A percentile compares a stretch with the other conserved stretches of the same genome.
Conservation (phyloP, 2,113 vertebrate species). For the Gallinago jamesoni region DNA sequence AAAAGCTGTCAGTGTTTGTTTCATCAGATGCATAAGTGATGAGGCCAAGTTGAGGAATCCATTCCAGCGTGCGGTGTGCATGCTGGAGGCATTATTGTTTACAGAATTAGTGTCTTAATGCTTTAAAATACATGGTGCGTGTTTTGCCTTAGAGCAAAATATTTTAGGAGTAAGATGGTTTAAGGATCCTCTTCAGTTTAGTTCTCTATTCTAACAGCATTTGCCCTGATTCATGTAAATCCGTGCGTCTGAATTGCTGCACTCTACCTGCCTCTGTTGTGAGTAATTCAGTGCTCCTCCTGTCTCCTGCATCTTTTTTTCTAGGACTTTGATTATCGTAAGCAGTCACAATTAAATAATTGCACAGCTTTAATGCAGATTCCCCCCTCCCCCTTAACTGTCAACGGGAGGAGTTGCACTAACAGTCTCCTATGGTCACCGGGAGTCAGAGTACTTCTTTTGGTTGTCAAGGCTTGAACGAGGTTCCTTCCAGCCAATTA, state of each 20-base stretch:
- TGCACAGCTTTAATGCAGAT: background rate
- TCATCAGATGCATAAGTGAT: slow-evolving; percentile 97
- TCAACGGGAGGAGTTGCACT: background rate
- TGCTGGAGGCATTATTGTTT: slow-evolving; percentile 80
- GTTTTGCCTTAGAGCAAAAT: slow-evolving; percentile 70
- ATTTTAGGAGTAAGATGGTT: slow-evolving; percentile 46
- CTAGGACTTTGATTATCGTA: background rate
- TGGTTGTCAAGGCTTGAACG: slow-evolving; percentile 31
- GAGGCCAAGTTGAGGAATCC: slow-evolving; percentile 96
- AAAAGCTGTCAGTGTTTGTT: slow-evolving; percentile 99
- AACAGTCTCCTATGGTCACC: background rate
- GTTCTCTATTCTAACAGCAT: background rate
- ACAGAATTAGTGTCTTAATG: slow-evolving; percentile 80
- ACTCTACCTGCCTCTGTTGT: background rate
- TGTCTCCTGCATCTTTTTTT: background rate
- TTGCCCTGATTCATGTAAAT: background rate
- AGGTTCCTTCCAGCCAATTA: slow-evolving; percentile 51
- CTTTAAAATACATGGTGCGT: slow-evolving; percentile 84
- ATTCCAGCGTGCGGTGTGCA: slow-evolving; percentile 80
- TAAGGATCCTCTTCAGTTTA: background rate
- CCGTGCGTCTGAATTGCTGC: background rate
- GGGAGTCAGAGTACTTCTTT: slow-evolving; percentile 35
- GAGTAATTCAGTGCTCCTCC: background rate
- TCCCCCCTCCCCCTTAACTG: background rate
- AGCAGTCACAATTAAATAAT: background rate